Base-by-base conservation (phyloP, 2,888 invertebrate species). In the Teinopalpus imperialis region DNA sequence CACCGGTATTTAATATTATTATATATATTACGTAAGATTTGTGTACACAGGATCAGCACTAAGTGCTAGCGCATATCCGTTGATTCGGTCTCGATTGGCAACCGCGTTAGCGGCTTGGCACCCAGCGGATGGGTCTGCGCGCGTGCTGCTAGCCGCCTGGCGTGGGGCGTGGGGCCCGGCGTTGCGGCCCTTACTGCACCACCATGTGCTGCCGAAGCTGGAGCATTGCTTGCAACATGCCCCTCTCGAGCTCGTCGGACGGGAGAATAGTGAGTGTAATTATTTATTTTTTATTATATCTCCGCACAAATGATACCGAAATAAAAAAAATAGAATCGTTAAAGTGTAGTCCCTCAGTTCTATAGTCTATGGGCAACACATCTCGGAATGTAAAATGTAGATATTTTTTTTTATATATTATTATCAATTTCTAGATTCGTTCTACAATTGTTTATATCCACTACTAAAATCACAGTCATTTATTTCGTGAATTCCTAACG, bases 121-220 rank as follows among this genome's bases (percentile, higher is more conserved):
- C 83, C 98, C 98, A 0, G 95, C 95, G 0, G 99, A 99, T 87
- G 90, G 93, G 24, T 98, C 98, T 0, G 99, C 98, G 0, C 92
- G 96, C 55, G 91, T 95, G 13, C 96, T 99, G 90, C 90, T 99
- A 14, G 92, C 93, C 42, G 98, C 99, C 0, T 99, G 99, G 99
- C 83, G 91, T 13, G 90, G 87, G 39, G 81, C 91, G 2, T 92
- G 90, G 71, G 81, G 91, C 26, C 66, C 88, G 0, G 87, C 90
- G 14, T 77, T 89, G 5, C 66, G 75, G 1, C 94, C 96, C 0
- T 94, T 98, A 71, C 87, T 93, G 31, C 92, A 92, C 44, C 95
- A 95, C 63, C 95, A 98, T 74, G 94, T 98, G 52, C 91, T 97
- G 55, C 98, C 98, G 21, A 97, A 97, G 78, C 85, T 98, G 37